These are phyloP conservation scores for Enteromius fasciolatus DNA, from an alignment of 2,797 vertebrate genomes.

Conservation along the genomic window DNA sequence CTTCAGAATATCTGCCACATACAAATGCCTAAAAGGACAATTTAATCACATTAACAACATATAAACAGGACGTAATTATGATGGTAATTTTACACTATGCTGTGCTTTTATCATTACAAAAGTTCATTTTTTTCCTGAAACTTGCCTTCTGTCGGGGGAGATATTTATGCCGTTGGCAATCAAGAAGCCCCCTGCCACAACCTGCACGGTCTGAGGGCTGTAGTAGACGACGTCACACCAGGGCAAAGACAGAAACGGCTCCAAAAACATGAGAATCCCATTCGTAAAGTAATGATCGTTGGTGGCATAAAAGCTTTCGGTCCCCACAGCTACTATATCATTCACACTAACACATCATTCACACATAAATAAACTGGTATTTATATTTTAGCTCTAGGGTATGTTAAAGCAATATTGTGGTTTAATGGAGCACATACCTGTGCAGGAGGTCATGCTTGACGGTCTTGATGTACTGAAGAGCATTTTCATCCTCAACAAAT, in stretches of 20 bases:
- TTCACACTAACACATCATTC: conserved; percentile 79
- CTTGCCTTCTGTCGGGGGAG: conserved; percentile 86
- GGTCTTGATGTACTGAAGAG: conserved; percentile 86
- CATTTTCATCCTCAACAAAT: conserved; percentile 82
- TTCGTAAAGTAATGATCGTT: conserved; percentile 86
- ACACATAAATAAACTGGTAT: background rate
- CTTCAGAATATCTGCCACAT: conserved; percentile 70
- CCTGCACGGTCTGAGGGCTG: conserved; percentile 85
- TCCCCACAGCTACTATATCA: conserved; percentile 85
- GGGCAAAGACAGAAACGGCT: conserved; percentile 54
- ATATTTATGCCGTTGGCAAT: conserved; percentile 89
- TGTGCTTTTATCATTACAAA: background rate
- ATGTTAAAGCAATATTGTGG: background rate
- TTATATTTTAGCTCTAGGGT: background rate
- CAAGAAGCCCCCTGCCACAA: conserved; percentile 84
- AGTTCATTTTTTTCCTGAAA: background rate
- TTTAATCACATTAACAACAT: background rate
- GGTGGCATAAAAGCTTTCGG: conserved; percentile 90
- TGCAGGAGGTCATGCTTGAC: conserved; percentile 85
- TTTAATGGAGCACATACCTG: conserved; percentile 74
- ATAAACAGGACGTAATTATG: background rate
- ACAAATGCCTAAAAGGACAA: conserved; percentile 68
- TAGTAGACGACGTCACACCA: conserved; percentile 89
- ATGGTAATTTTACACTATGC: background rate
- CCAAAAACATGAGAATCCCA: conserved; percentile 66